Evolutionary conservation across 2,797 vertebrate genomes (phyloP).

Genomic region (Periophthalmus magnuspinnatus): DNA sequence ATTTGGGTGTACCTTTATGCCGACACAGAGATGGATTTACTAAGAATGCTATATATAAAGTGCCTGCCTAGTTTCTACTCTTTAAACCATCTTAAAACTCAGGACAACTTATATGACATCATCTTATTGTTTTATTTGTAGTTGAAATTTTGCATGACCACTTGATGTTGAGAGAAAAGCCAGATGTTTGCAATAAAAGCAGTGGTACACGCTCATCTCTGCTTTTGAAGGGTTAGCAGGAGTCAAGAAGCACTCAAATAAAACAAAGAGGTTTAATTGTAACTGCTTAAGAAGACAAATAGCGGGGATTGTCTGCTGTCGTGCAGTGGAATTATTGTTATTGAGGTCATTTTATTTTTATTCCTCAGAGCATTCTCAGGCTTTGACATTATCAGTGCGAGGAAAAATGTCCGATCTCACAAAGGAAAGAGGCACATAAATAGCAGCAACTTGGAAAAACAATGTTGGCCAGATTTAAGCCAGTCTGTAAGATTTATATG

Average conservation of each 20-base stretch:
- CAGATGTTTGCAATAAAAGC: slow-evolving; percentile 78
- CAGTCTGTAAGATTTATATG: slow-evolving; percentile 31
- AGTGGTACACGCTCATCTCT: slow-evolving; percentile 69
- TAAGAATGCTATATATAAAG: not conserved
- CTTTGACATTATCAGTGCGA: slow-evolving; percentile 61
- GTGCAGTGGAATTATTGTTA: slow-evolving; percentile 64
- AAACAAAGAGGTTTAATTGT: slow-evolving; percentile 74
- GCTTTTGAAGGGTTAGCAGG: slow-evolving; percentile 72
- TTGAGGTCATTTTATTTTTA: slow-evolving; percentile 55
- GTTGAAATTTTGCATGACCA: slow-evolving; percentile 51
- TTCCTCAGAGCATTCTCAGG: slow-evolving; percentile 52
- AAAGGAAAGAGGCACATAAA: slow-evolving; percentile 26
- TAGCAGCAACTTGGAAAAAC: slow-evolving; percentile 18
- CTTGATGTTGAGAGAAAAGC: slow-evolving; percentile 46
- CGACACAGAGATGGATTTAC: slow-evolving; percentile 8
- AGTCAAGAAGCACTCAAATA: slow-evolving; percentile 71
- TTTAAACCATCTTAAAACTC: slow-evolving; percentile 35
- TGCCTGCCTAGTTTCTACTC: slow-evolving; percentile 3
- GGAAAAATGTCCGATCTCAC: slow-evolving; percentile 33
- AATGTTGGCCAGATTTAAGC: slow-evolving; percentile 22
- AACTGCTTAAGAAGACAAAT: slow-evolving; percentile 67
- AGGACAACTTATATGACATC: slow-evolving; percentile 50
- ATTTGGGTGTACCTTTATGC: slow-evolving; percentile 86
- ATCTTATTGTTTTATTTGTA: slow-evolving; percentile 37
- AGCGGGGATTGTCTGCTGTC: slow-evolving; percentile 57